phyloP scores from a whole-genome alignment of 2,888 invertebrate genomes.

The Latrodectus elegans region DNA sequence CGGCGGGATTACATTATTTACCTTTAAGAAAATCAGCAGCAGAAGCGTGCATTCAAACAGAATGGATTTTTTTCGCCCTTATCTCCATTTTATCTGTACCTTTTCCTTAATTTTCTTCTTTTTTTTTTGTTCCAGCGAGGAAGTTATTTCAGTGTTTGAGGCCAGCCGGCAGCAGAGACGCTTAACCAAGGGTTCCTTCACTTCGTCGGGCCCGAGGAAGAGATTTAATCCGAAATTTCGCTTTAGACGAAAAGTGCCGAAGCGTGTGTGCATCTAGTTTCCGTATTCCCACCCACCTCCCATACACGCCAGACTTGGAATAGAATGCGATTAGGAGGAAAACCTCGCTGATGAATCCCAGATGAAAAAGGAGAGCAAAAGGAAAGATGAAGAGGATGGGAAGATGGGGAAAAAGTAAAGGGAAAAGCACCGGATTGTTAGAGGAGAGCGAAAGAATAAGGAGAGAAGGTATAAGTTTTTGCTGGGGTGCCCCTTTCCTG shows the following conservation, averaged over 20 bases:
- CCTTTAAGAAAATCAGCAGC: constrained; percentile 17
- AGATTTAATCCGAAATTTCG: constrained; percentile 66
- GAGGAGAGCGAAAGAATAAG: constrained; percentile 26
- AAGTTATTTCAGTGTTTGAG: constrained; percentile 37
- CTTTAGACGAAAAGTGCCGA: constrained; percentile 63
- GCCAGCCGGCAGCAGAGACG: constrained; percentile 13
- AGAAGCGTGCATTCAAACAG: constrained; percentile 34
- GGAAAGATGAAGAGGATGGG: constrained; percentile 29
- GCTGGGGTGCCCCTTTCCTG: constrained; percentile 31
- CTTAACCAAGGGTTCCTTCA: not conserved
- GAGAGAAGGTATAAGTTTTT: constrained; percentile 50
- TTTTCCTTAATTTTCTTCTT: constrained; percentile 1
- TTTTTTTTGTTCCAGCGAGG: constrained; percentile 16
- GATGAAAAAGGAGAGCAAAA: constrained; percentile 48
- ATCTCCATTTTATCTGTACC: not conserved
- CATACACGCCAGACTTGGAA: constrained; percentile 11
- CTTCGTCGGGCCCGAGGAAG: constrained; percentile 29
- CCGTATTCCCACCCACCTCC: constrained; percentile 9
- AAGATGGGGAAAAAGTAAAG: constrained; percentile 41
- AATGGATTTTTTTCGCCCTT: not conserved
- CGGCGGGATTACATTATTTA: constrained; percentile 45
- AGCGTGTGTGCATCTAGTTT: constrained; percentile 41
- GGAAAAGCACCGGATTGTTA: constrained; percentile 43
- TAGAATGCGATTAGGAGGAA: constrained; percentile 56
- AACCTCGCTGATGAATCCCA: constrained; percentile 57